A percentile compares a stretch with the other conserved stretches of the same genome.
These are phyloP conservation scores for Oenanthe oenanthe DNA, from an alignment of 2,113 vertebrate species.

Conservation along the genomic window DNA sequence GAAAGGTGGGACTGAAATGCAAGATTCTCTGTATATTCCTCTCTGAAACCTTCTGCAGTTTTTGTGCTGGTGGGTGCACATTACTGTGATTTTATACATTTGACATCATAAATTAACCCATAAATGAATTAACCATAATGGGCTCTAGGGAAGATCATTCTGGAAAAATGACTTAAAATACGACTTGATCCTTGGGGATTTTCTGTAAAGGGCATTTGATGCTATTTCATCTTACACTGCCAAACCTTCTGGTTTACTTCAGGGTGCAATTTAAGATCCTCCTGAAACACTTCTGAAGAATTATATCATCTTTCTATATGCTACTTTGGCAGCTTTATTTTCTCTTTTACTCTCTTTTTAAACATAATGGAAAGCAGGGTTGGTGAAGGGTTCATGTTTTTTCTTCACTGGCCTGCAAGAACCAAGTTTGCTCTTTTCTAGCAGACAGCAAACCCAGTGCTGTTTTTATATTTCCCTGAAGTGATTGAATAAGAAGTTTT, in stretches of 20 bases:
- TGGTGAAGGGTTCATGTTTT: background rate
- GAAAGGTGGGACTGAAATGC: background rate
- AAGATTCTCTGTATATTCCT: background rate
- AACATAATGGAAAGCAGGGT: background rate
- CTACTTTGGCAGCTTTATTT: background rate
- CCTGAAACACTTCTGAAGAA: background rate
- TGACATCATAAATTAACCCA: background rate
- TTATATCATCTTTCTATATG: background rate
- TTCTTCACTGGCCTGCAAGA: background rate
- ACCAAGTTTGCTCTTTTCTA: background rate
- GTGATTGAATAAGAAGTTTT: background rate
- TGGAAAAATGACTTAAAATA: background rate
- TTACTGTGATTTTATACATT: background rate
- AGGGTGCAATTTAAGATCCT: constrained; percentile 14
- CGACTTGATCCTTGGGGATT: background rate
- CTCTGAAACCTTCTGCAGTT: background rate
- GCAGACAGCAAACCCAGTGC: background rate
- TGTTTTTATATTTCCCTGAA: background rate
- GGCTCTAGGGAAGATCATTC: background rate
- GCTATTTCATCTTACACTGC: background rate
- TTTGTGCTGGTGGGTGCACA: background rate
- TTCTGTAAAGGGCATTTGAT: background rate
- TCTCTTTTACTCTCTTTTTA: background rate
- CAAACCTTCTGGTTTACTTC: constrained; percentile 9
- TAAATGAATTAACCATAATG: background rate